These are phyloP conservation scores for Neomonachus schauinslandi DNA, from an alignment of 2,113 vertebrate genomes.

Conservation along the genomic window DNA sequence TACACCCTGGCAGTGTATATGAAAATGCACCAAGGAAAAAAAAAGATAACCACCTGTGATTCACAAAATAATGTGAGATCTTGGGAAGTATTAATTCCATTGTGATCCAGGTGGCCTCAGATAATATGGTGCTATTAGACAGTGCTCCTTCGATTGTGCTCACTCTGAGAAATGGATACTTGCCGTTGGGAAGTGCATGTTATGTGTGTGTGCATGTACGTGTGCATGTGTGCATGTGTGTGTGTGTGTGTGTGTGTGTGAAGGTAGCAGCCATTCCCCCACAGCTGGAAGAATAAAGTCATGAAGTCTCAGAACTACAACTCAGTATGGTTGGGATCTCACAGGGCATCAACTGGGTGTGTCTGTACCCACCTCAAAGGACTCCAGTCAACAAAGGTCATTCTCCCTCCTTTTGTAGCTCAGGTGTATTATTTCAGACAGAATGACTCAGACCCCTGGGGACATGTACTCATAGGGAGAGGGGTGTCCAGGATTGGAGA, in stretches of 20 bases:
- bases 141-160: background rate
- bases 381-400: background rate
- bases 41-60: background rate
- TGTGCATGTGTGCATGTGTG: background rate
- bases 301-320: background rate
- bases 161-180: background rate
- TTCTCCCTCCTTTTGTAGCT: background rate
- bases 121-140: background rate
- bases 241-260: background rate
- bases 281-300: background rate
- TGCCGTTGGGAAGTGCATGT: background rate
- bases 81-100: background rate
- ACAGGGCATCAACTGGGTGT: no score
- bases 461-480: background rate
- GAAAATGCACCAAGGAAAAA: background rate
- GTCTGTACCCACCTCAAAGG: background rate
- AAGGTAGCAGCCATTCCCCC: background rate
- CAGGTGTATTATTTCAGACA: background rate
- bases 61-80: background rate
- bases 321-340: background rate
- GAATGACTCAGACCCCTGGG: background rate
- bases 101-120: background rate
- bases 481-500: background rate
- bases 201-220: background rate
- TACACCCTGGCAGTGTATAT: background rate